Evolutionary conservation across 2,888 invertebrate genomes (phyloP), one percentile per base, ranked within the genome.

Genomic region (Amphipyra tragopoginis): DNA sequence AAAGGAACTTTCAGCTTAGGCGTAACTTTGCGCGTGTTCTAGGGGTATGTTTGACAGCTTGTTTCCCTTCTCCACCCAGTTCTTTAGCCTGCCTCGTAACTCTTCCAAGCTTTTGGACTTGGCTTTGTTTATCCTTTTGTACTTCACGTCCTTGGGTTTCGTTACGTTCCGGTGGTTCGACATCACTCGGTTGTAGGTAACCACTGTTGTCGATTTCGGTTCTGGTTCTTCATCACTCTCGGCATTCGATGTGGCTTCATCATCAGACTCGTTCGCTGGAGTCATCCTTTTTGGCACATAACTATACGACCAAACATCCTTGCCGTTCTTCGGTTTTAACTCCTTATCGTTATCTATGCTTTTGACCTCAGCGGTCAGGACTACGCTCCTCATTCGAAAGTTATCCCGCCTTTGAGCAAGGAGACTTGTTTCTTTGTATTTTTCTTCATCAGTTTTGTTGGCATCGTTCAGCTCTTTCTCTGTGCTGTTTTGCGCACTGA

Each of bases 101-200:
- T 98, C 98, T 82, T 98, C 98, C 73, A 98, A 93, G 82, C 98
- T 98, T 91, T 98, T 98, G 66, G 98, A 98, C 87, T 98, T 98
- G 5, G 98, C 98, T 88, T 98, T 98, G 87, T 98, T 98, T 88
- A 98, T 98, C 84, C 98, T 96, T 88, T 98, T 98, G 93, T 98
- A 98, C 91, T 98, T 98, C 36, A 98, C 98, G 87, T 98, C 98
- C 93, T 98, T 98, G 72, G 98, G 98, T 88, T 98, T 98, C 5
- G 98, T 98, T 52, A 98, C 98, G 53, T 97, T 98, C 71, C 98
- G 95, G 89, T 98, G 98, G 91, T 98, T 98, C 47, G 97, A 97
- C 98, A 98, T 98, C 60, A 98, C 98, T 75, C 98, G 94, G 90
- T 98, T 98, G 91, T 97, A 97, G 1, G 96, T 97, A 11, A 97